Evolutionary conservation across 1,140 invertebrate species (phyloP), one percentile per base, ranked within the genome.

Genomic region (Chrysomallon squamiferum): DNA sequence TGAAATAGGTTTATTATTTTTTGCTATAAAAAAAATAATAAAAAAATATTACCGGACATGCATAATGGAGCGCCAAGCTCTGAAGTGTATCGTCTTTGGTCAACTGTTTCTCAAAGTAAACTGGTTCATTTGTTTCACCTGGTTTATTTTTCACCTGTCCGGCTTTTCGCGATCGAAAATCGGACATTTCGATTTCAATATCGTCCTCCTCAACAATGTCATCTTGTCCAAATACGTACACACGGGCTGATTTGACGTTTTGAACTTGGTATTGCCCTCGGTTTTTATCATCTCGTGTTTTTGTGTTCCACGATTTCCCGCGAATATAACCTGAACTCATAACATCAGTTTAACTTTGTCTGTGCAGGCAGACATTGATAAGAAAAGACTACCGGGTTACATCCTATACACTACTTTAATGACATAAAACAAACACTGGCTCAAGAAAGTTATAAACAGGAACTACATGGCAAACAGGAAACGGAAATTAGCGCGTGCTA

Each of bases 1-100:
- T n/a, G n/a, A n/a, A n/a, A n/a, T n/a, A n/a, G n/a, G n/a, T n/a
- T n/a, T n/a, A n/a, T n/a, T n/a, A n/a, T n/a, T n/a, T n/a, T n/a
- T n/a, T n/a, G n/a, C n/a, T n/a, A n/a, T n/a, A n/a, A n/a, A n/a
- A n/a, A n/a, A n/a, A n/a, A n/a, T n/a, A n/a, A n/a, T n/a, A n/a
- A n/a, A n/a, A n/a, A n/a, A n/a, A n/a, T n/a, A n/a, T 65, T 66
- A 81, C 79, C 66, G 73, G 73, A 66, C 77, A 80, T 38, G 74
- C 68, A 67, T 76, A 81, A 62, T 77, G 74, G 13, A 81, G 61
- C n/a, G 79, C 68, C 27, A 81, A 15, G 56, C 73, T 78, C 32
- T 75, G 79, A 45, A 81, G 63, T 3, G 76, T 79, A 20, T 81
- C 79, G 13, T 71, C 76, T 50, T 78, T 71, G 15, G 54, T 49